Percentiles rank a stretch among this genome's conserved stretches.
These are phyloP conservation scores for Lepus oiostolus DNA, from an alignment of 2,797 vertebrate genomes.

Conservation along the genomic window DNA sequence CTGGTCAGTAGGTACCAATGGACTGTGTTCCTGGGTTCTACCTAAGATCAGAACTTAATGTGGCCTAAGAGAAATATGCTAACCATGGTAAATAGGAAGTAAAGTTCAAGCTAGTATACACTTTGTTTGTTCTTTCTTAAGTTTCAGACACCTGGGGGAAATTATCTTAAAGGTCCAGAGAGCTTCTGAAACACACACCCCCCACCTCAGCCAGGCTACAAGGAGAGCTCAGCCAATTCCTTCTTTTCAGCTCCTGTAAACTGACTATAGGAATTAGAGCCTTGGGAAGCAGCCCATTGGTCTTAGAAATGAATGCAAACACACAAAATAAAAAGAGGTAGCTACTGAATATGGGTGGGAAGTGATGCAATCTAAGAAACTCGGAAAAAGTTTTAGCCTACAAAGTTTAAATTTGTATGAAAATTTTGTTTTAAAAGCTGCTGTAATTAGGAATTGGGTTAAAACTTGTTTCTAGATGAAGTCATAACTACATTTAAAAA, in stretches of 20 bases:
- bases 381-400: no score
- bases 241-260: slow-evolving; percentile 27
- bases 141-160: neutral
- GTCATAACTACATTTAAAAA: neutral
- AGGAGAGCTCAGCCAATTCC: neutral
- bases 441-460: neutral
- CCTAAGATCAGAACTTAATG: neutral
- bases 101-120: slow-evolving; percentile 34
- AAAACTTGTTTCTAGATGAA: neutral
- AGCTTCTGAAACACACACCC: neutral
- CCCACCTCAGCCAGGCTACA: no score
- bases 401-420: neutral
- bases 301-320: neutral
- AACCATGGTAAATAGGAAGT: neutral
- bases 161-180: slow-evolving; percentile 5
- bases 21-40: neutral
- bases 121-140: slow-evolving; percentile 50
- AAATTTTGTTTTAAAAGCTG: neutral
- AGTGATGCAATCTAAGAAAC: no score
- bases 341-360: neutral
- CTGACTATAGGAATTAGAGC: slow-evolving; percentile 5
- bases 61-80: slow-evolving; percentile 47
- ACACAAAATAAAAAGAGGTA: neutral
- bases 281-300: neutral
- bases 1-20: neutral